A percentile compares a stretch with the other conserved stretches of the same genome.
Conservation (phyloP, 2,113 vertebrate species). For the Apistogramma diplotaenia region DNA sequence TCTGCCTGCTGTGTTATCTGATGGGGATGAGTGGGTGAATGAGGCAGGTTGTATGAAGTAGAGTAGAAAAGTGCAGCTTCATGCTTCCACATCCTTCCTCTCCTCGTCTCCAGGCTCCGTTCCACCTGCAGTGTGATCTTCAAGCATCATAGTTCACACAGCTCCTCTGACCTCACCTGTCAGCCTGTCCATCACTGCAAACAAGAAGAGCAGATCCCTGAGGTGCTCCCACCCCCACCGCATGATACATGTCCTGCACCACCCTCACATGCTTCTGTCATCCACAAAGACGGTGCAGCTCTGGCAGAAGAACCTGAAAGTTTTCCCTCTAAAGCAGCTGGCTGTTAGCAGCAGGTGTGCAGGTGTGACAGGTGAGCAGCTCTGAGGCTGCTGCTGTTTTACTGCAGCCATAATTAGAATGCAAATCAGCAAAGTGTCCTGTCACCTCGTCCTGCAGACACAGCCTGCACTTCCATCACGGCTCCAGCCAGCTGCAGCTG, state of each 20-base stretch:
- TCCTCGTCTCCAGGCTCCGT: too few species aligned
- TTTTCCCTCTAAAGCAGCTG: slow-evolving; percentile 11
- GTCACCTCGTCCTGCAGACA: slow-evolving; percentile 37
- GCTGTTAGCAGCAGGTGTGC: slow-evolving; percentile 11
- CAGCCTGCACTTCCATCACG: slow-evolving; percentile 20
- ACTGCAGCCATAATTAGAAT: slow-evolving; percentile 49
- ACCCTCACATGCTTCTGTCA: not conserved
- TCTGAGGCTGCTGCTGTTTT: slow-evolving; percentile 31
- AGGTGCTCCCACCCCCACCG: not conserved
- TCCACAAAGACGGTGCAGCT: not conserved
- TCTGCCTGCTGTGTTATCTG: too few species aligned
- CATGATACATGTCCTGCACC: not conserved
- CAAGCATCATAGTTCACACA: not conserved
- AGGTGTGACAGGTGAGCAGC: slow-evolving; percentile 22
- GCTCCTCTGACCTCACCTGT: not conserved
- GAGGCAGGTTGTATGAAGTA: too few species aligned
- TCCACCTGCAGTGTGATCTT: not conserved
- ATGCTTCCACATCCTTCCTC: too few species aligned
- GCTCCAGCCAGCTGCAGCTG: slow-evolving; percentile 22
- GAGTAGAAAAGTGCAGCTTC: too few species aligned
- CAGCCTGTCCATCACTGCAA: not conserved
- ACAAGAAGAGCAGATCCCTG: not conserved
- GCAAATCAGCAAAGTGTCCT: slow-evolving; percentile 58
- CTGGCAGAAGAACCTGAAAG: not conserved
- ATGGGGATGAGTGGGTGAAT: too few species aligned